Evolutionary conservation across 2,888 invertebrate species (phyloP), one percentile per base, ranked within the genome.

Genomic region (Machimus atricapillus): DNA sequence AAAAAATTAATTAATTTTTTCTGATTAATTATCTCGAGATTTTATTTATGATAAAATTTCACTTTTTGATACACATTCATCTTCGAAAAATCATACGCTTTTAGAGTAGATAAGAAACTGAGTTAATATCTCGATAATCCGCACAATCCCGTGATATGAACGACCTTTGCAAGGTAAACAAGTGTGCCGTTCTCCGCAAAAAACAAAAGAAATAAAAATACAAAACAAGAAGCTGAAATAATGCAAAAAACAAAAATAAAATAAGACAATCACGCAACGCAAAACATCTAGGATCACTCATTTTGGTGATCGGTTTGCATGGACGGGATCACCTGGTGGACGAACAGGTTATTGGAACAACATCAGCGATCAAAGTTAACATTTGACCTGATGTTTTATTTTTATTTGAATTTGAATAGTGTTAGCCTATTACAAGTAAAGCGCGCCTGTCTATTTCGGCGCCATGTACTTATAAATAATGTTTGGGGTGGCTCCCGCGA

Each of bases 121-220:
- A 66, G 19, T 27, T 12, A 16, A 52, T 52, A n/a, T 8, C 52
- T 52, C 52, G 52, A 52, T 52, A 52, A 52, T 77, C 77, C 5
- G 14, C 16, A 40, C 43, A 19, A 27, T 6, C 43, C 9, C 43
- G 27, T 23, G 40, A 81, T 81, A 81, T 81, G 56, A 81, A 81
- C 81, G 81, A 81, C 81, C 81, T 81, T 81, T 81, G 31, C 52
- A 81, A 81, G 81, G 81, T 56, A 81, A 81, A 56, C 81, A 81
- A 56, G 31, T 81, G 31, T 81, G 46, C 27, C 23, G 81, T 56
- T 81, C 46, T 56, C 27, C 43, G 27, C 40, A 81, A 81, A 81
- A 81, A 19, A 52, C 40, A 77, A 77, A 77, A 6, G 19, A 19
- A 34, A 37, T 5, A 76, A 77, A 37, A 77, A 34, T 7, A 34